These are phyloP conservation scores for Patella vulgata DNA, from an alignment of 1,140 invertebrate species.

Conservation along the genomic window DNA sequence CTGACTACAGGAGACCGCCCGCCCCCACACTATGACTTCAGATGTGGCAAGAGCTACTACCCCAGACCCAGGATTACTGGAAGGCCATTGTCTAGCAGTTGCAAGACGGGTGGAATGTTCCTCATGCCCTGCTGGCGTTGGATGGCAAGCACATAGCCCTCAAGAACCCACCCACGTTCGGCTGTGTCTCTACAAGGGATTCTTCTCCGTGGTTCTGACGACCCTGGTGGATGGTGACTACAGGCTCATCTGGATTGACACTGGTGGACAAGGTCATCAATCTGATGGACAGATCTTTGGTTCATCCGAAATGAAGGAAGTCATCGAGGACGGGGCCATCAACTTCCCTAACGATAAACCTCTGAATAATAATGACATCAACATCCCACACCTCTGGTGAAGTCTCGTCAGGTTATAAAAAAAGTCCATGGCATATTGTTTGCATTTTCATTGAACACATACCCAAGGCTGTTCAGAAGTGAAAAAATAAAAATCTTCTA, in stretches of 20 bases:
- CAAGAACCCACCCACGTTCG: slow-evolving; percentile 48
- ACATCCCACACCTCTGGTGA: too few species aligned
- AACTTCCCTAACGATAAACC: slow-evolving; percentile 18
- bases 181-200: slow-evolving; percentile 55
- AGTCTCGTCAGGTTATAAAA: too few species aligned
- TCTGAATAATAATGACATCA: slow-evolving; percentile 18
- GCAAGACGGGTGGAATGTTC: slow-evolving; percentile 60
- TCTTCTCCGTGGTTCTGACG: slow-evolving; percentile 55
- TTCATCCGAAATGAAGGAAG: slow-evolving; percentile 44
- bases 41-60: slow-evolving; percentile 11
- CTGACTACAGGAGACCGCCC: slow-evolving; percentile 16
- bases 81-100: slow-evolving; percentile 46
- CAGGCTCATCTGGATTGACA: slow-evolving; percentile 57
- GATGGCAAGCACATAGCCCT: slow-evolving; percentile 65
- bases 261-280: slow-evolving; percentile 57
- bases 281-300: slow-evolving; percentile 52
- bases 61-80: slow-evolving; percentile 23
- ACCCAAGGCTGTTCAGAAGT: too few species aligned
- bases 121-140: slow-evolving; percentile 60
- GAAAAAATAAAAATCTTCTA: too few species aligned
- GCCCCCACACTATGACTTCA: slow-evolving; percentile 11
- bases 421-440: too few species aligned
- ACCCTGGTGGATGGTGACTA: slow-evolving; percentile 62
- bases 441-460: too few species aligned
- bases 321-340: slow-evolving; percentile 16